Evolutionary conservation across 92 coral and sea anemone genomes (phyloP).

Genomic region (Epizoanthus rinbou): DNA sequence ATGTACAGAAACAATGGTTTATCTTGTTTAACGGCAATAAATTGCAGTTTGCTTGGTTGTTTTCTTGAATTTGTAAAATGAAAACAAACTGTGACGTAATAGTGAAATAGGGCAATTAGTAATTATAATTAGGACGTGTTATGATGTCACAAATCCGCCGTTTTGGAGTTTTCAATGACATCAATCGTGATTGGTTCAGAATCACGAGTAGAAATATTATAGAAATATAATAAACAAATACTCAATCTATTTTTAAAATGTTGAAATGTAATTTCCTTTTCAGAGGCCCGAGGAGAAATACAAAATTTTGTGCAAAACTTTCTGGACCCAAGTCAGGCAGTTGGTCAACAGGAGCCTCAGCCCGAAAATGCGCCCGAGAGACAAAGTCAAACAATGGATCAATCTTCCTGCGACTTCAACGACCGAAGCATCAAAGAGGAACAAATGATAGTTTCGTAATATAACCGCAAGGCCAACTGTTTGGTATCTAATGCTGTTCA

Average conservation of each 20-base stretch:
- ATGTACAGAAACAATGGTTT: no score
- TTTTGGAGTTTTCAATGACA: no score
- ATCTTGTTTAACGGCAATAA: no score
- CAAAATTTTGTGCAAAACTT: conserved; percentile 98
- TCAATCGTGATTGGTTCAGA: no score
- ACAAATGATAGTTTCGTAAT: conserved; percentile 30
- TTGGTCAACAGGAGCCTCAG: conserved; percentile 57
- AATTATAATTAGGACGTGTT: no score
- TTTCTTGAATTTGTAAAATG: no score
- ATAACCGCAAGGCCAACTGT: neutral
- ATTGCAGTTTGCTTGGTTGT: no score
- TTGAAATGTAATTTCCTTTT: conserved; percentile 30
- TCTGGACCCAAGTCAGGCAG: conserved; percentile 80
- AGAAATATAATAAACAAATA: neutral
- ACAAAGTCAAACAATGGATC: conserved; percentile 23
- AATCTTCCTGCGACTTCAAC: conserved; percentile 14
- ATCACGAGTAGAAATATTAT: no score
- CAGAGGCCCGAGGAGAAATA: conserved; percentile 99
- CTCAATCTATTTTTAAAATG: neutral
- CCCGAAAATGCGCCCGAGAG: conserved; percentile 35
- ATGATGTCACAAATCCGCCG: no score
- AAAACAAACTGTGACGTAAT: no score
- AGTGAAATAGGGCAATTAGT: no score
- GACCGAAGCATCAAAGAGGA: conserved; percentile 36
- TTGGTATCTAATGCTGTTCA: no score